Base-by-base conservation (phyloP, 2,797 vertebrate genomes). In the Telmatherina bonti region DNA sequence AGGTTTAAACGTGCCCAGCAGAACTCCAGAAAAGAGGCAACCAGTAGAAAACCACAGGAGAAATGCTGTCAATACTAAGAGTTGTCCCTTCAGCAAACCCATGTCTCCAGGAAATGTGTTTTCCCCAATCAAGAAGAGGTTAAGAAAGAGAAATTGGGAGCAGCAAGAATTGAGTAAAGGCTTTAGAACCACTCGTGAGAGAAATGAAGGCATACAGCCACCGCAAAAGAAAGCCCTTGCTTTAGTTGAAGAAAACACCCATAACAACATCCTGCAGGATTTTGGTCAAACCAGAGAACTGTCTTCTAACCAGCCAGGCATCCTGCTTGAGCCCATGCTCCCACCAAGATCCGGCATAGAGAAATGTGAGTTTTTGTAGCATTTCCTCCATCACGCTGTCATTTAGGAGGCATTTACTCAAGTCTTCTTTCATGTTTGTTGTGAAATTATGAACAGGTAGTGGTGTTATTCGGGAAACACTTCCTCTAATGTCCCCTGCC, bases 401-500 rank as follows among this genome's bases (percentile, higher is more conserved):
- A 27, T 62, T 30, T 43, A 27, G 7, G n/a, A 20, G 5, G 54
- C n/a, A 61, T 1, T n/a, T 18, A 66, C 9, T 2, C 20, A 2
- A 1, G 22, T 4, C 4, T 2, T 5, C 1, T 26, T 30, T 38
- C 3, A 7, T 29, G 1, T 20, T n/a, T 38, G 53, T 59, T 59
- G 57, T 35, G 35, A 72, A 8, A 78, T 78, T 83, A 65, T 73
- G 12, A 77, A 53, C 64, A 94, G 94, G 76, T 20, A 83, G 79
- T 16, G 0, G 0, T 53, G 67, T 85, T 76, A 0, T 43, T 24
- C 0, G 65, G 58, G 85, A 89, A 2, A 70, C 2, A 1, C 0
- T n/a, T 7, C 68, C 77, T 27, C n/a, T 0, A 0, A 76, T 83
- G 67, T 91, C 88, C 41, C 88, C 90, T 15, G 90, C 89, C 9